These are phyloP conservation scores for Penaeus chinensis DNA, from an alignment of 1,140 invertebrate species.

Conservation along the genomic window DNA sequence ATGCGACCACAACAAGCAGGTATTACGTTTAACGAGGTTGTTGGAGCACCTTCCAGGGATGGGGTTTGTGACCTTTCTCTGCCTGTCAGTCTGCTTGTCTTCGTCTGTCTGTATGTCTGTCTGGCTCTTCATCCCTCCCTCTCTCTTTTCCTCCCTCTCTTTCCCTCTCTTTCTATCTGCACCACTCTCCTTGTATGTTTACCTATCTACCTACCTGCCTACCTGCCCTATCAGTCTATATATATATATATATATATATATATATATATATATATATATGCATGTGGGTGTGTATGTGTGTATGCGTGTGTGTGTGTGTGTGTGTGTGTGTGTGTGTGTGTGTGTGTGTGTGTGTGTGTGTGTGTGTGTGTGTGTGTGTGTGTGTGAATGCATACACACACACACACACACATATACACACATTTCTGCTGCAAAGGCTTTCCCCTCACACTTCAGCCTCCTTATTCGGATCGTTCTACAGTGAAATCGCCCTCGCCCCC, in stretches of 20 bases:
- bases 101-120: neutral
- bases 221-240: neutral
- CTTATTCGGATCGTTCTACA: too few relatives aligned
- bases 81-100: neutral
- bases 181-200: neutral
- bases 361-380: too few relatives aligned
- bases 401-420: neutral
- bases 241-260: neutral
- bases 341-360: too few relatives aligned
- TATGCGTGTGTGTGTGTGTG: too few relatives aligned
- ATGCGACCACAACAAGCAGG: too few relatives aligned
- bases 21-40: too few relatives aligned
- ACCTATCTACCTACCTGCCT: neutral
- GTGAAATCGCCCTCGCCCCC: too few relatives aligned
- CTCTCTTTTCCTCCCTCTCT: neutral
- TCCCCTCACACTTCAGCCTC: too few relatives aligned
- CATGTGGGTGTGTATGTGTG: too few relatives aligned
- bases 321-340: too few relatives aligned
- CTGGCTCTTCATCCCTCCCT: neutral
- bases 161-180: constrained; percentile 5
- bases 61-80: neutral
- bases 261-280: neutral
- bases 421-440: too few relatives aligned
- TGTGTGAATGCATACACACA: neutral
- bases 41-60: too few relatives aligned